Evolutionary conservation across 2,888 invertebrate species (phyloP).

Genomic region (Dione juno): DNA sequence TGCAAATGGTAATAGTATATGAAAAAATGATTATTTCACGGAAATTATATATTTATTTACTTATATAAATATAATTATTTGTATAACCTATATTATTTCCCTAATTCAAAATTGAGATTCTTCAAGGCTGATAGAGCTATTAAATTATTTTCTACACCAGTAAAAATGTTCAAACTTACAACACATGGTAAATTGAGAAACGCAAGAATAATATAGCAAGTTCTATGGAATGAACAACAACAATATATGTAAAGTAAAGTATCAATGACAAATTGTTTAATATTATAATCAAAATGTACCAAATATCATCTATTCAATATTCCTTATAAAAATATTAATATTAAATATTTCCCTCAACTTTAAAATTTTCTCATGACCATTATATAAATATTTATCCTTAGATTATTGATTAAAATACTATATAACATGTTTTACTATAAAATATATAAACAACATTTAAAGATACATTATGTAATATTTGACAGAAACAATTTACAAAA

Average conservation of each 20-base stretch:
- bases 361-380: no score
- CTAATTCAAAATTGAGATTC: conserved; percentile 7
- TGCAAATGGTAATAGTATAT: no score
- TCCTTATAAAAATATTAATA: no score
- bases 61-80: background rate
- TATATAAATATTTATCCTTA: no score
- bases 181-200: conserved; percentile 39
- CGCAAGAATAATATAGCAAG: background rate
- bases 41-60: no score
- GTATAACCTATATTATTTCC: background rate
- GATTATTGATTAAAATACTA: no score
- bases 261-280: background rate
- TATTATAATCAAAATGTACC: no score
- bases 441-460: background rate
- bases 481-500: conserved; percentile 8
- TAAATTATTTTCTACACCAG: conserved; percentile 25
- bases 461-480: background rate
- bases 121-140: conserved; percentile 34
- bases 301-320: no score
- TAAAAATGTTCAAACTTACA: conserved; percentile 30
- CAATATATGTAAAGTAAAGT: background rate
- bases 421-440: no score
- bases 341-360: no score
- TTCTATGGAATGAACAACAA: background rate
- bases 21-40: no score